Evolutionary conservation across 92 coral and sea anemone species (phyloP), one percentile per base, ranked within the genome.

Genomic region (Pocillopora meandrina): DNA sequence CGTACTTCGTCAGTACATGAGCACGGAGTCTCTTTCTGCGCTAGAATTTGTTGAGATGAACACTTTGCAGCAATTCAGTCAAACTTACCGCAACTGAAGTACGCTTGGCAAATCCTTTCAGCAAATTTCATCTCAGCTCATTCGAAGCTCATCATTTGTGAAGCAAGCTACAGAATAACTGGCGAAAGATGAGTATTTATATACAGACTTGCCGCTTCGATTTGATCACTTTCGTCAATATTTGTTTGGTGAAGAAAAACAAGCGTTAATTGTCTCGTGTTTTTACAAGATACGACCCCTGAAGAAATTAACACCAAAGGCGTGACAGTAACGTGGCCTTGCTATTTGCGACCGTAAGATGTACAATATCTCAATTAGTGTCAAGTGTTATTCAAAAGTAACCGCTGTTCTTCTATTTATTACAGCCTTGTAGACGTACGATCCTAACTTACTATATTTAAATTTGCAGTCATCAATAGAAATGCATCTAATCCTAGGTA

Each of bases 171-270:
- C 75, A 16, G 33, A 56, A 62, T 17, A 33, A 8, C 57, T 23
- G 16, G 52, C 8, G 52, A 42, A 76, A 61, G 16, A 12, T 56
- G 21, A 5, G 2, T 70, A 47, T 72, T 31, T 52, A 68, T 58
- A 18, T 56, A 42, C 52, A 42, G 62, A 65, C 64, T 31, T 56
- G 58, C 34, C 52, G 17, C 26, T 80, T 31, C 55, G 14, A 16
- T 2, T 42, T 70, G 14, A 58, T 57, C 47, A 35, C 12, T 42
- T 21, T 56, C 20, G 77, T 71, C 85, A 81, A 70, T 70, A 81
- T 81, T 81, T 70, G 69, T 20, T 69, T 81, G 69, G 21, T 0
- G 59, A 42, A 71, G 77, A 13, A 81, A 81, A 81, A 81, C 69
- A 70, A 70, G 60, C 7, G 77, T 74, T 81, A 57, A 70, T 33